Base-by-base conservation (phyloP, 2,888 invertebrate species). In the Clunio marinus region DNA sequence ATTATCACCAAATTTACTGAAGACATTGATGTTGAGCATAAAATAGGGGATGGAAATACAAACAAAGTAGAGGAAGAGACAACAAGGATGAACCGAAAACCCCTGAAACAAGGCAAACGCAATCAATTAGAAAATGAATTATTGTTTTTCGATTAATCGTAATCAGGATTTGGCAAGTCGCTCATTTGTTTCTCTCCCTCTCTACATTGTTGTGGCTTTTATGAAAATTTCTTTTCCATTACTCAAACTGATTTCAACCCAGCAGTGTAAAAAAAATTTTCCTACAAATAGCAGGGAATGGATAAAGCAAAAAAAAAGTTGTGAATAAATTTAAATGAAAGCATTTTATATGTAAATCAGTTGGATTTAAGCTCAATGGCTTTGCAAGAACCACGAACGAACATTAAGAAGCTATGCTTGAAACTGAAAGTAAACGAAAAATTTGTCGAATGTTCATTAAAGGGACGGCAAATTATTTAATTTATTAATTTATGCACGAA, bases 61-160 rank as follows among this genome's bases (percentile, higher is more conserved):
- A 15, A 7, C 45, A 3, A 3, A 45, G 15, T 5, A 45, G 15
- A 45, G 17, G 15, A 15, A 15, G 3, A 13, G 15, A n/a, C n/a
- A n/a, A 27, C 25, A 57, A 25, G 27, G 57, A 27, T 27, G 57
- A 57, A 51, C 51, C 41, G 57, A n/a, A 27, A 57, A 57, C 27
- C 55, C 27, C 32, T 51, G 55, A 66, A 66, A 35, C 66, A 63
- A 46, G 17, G 28, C 46, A 66, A 66, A 66, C 35, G 51, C 66
- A 66, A 55, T 66, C 66, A 66, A 66, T 66, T 66, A 66, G 66
- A 66, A 66, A 66, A 66, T 66, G 66, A 66, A 66, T 55, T 66
- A 66, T 66, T 66, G 66, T 45, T 66, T 66, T 66, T 28, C 66
- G 66, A 55, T 66, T 66, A 66, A 66, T 55, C 66, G n/a, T 15